Percentiles rank a stretch among this genome's conserved stretches.
Evolutionary conservation across 2,797 vertebrate genomes (phyloP).

Genomic region (Neopelma chrysocephalum): DNA sequence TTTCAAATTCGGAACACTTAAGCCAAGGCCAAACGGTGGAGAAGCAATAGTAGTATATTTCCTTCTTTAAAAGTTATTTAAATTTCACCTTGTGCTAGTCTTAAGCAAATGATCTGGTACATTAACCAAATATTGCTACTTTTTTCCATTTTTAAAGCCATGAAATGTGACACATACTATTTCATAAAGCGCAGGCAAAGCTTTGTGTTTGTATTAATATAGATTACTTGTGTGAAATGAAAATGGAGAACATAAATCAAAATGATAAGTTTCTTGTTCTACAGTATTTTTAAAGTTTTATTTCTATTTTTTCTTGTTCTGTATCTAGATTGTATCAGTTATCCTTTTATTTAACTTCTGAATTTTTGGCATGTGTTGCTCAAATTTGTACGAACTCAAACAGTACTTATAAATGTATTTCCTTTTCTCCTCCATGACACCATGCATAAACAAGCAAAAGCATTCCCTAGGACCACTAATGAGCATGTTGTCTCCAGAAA

Average conservation of each 20-base stretch:
- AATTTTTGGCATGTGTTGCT: not conserved
- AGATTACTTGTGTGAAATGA: slow-evolving; percentile 66
- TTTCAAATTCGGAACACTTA: not conserved
- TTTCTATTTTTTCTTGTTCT: slow-evolving; percentile 12
- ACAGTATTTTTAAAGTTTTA: slow-evolving; percentile 52
- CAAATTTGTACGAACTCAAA: not conserved
- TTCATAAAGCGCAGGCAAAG: slow-evolving; percentile 53
- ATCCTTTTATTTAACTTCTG: not conserved
- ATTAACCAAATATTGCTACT: slow-evolving; percentile 28
- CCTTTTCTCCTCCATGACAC: not conserved
- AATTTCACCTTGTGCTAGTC: slow-evolving; percentile 30
- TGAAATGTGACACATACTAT: slow-evolving; percentile 35
- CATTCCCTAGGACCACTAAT: not conserved
- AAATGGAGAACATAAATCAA: slow-evolving; percentile 73
- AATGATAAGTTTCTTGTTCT: slow-evolving; percentile 56
- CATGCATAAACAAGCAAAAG: not conserved
- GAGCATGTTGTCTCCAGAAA: not conserved
- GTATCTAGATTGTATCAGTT: not conserved
- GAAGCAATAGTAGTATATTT: not conserved
- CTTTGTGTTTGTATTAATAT: slow-evolving; percentile 66
- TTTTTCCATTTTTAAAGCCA: slow-evolving; percentile 29
- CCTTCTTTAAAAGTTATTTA: slow-evolving; percentile 20
- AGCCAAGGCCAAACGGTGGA: not conserved
- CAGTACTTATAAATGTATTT: not conserved
- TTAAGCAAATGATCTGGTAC: slow-evolving; percentile 40